Percentiles rank a stretch among this genome's conserved stretches.
Evolutionary conservation across 2,888 invertebrate genomes (phyloP).

Genomic region (Drosophila mimica): DNA sequence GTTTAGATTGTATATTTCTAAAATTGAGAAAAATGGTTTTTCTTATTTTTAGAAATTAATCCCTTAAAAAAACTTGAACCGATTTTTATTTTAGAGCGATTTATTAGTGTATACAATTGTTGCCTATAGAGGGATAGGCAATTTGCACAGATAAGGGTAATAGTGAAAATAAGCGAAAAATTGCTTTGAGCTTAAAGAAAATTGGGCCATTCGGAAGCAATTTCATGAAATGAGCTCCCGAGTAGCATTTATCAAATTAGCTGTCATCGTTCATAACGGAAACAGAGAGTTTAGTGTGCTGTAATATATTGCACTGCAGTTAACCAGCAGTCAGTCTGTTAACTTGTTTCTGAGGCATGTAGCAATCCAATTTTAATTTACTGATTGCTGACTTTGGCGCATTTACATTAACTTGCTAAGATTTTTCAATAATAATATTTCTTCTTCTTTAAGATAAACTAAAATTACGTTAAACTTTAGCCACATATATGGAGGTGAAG

Average conservation of each 20-base stretch:
- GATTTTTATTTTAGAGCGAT: not conserved
- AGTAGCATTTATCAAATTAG: constrained; percentile 54
- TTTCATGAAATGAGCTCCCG: constrained; percentile 22
- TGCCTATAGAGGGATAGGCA: too few relatives aligned
- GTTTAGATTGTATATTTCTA: not conserved
- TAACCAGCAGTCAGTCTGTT: not conserved
- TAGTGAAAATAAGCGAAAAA: constrained; percentile 30
- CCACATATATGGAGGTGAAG: not conserved
- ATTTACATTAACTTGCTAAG: not conserved
- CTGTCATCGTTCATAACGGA: constrained; percentile 32
- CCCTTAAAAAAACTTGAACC: not conserved
- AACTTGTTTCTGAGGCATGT: constrained; percentile 5
- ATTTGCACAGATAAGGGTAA: constrained; percentile 6
- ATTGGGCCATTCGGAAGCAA: constrained; percentile 47
- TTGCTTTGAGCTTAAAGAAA: constrained; percentile 23
- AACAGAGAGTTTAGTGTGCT: constrained; percentile 22
- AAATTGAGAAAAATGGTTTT: not conserved
- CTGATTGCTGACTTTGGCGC: not conserved
- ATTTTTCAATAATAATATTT: not conserved
- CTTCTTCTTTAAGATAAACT: not conserved
- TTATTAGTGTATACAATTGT: not conserved
- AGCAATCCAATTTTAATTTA: constrained; percentile 22
- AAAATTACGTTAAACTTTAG: not conserved
- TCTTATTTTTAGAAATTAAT: not conserved
- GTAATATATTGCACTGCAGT: constrained; percentile 1